Conservation (phyloP, 2,797 vertebrate genomes). For the Mormyrus proboscirostris region DNA sequence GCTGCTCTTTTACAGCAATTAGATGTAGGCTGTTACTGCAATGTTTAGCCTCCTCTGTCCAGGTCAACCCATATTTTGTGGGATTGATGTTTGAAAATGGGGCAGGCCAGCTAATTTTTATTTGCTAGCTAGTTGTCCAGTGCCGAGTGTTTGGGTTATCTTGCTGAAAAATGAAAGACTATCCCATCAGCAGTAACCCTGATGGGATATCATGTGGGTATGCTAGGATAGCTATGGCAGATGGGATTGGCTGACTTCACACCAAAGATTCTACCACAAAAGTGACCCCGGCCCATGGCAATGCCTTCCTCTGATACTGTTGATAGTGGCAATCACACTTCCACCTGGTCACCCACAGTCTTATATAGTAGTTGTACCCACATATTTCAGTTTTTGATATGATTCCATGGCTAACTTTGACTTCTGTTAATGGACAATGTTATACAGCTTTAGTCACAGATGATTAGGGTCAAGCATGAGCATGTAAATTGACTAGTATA, state of each 20-base stretch:
- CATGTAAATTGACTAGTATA: background rate
- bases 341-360: background rate
- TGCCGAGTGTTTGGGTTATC: background rate
- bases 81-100: background rate
- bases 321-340: background rate
- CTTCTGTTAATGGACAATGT: background rate
- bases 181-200: background rate
- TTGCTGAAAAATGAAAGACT: background rate
- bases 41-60: background rate
- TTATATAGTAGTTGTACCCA: background rate
- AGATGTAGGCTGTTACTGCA: background rate
- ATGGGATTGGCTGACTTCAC: background rate
- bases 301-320: background rate
- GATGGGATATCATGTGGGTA: background rate
- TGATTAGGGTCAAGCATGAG: background rate
- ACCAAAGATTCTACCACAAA: background rate
- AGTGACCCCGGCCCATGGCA: background rate
- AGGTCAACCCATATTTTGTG: background rate
- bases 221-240: background rate
- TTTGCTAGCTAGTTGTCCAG: background rate
- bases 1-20: background rate
- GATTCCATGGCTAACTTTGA: background rate
- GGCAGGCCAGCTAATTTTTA: background rate
- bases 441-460: background rate
- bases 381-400: background rate